Base-by-base conservation (phyloP, 1,140 invertebrate genomes). In the Trinorchestia longiramus region DNA sequence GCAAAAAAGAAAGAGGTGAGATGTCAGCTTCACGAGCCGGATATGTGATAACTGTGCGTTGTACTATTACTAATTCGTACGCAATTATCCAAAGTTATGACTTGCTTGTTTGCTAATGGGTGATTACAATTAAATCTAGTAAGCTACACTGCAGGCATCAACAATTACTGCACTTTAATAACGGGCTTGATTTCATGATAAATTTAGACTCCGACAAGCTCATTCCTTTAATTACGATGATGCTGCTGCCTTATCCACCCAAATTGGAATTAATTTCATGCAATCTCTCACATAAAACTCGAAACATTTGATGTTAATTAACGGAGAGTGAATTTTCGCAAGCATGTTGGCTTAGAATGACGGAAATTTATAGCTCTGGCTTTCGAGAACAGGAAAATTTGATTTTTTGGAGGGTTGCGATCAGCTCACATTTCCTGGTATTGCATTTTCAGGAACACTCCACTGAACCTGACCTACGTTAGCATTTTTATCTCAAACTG, bases 211-310 rank as follows among this genome's bases (percentile, higher is more conserved):
- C 44, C 40, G 44, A 47, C 92, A 40, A 47, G 8, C 92, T 45
- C 92, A 94, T 94, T 94, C 43, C 43, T 19, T 94, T 94, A 94
- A 94, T 47, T 94, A 43, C 44, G 15, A 8, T 94, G 92, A 45
- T 94, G 92, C 43, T 40, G 11, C 92, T 94, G 40, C 36, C 92
- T 94, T 1, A 45, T n/a, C 44, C 92, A 94, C 36, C 6, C 92
- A 47, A 94, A 94, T 94, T 94, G 44, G 43, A 94, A 94, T 45
- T 45, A 94, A 94, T 94, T 77, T 77, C 92, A 94, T 47, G 92
- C 92, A 45, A 94, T 94, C 43, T 40, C 47, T 6, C 92, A 44
- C 92, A 94, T 42, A 41, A 90, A 90, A 43, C 43, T 90, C 88
- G 43, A 90, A 90, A 90, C 88, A 42, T 3, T 90, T 41, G n/a